A percentile compares a stretch with the other conserved stretches of the same genome.
phyloP scores from a whole-genome alignment of 2,113 vertebrate genomes.

The Labeo rohita region DNA sequence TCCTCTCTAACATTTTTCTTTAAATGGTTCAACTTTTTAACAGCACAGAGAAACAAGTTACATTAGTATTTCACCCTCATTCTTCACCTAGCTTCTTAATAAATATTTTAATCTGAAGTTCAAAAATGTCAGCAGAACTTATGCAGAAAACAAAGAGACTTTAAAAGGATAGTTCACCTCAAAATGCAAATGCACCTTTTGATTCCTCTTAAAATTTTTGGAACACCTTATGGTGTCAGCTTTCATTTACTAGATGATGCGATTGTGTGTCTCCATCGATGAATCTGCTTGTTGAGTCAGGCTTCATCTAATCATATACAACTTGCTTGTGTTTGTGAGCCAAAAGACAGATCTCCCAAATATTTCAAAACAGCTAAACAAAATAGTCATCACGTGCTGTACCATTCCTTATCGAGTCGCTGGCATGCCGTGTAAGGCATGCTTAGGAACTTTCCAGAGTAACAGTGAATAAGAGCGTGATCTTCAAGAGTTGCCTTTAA shows the following conservation, averaged over 20 bases:
- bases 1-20: background rate
- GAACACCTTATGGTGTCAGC: too few relatives aligned
- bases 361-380: slow-evolving; percentile 72
- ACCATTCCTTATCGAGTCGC: slow-evolving; percentile 48
- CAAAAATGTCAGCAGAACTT: slow-evolving; percentile 5
- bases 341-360: slow-evolving; percentile 69
- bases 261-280: background rate
- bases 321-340: slow-evolving; percentile 70
- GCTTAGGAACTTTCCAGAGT: slow-evolving; percentile 11
- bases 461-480: background rate
- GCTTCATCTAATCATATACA: slow-evolving; percentile 64
- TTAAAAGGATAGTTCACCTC: background rate
- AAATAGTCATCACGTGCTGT: slow-evolving; percentile 52
- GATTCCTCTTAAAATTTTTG: too few relatives aligned
- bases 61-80: background rate
- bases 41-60: background rate
- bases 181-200: background rate
- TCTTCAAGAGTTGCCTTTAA: background rate
- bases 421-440: slow-evolving; percentile 55
- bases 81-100: background rate
- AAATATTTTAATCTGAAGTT: background rate
- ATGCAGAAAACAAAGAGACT: background rate
- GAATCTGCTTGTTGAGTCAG: background rate
- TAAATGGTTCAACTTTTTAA: background rate
- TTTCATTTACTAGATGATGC: background rate